phyloP scores from a whole-genome alignment of 2,888 invertebrate genomes.

The Lasioglossum vierecki region DNA sequence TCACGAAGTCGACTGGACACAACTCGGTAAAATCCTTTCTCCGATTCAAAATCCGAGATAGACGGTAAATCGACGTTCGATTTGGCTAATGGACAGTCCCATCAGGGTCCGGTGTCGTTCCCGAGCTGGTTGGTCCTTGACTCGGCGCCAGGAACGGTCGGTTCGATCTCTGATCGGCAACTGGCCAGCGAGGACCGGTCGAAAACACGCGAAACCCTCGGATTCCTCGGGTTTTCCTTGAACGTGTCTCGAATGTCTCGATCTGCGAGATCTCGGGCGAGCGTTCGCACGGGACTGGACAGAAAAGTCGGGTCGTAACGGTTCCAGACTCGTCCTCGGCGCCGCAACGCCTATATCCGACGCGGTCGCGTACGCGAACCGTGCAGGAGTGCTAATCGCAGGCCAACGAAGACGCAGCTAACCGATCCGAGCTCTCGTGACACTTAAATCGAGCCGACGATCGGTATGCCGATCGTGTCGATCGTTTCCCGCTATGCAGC shows the following conservation, averaged over 20 bases:
- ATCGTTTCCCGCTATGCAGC: slow-evolving; percentile 51
- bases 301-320: slow-evolving; percentile 78
- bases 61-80: not conserved
- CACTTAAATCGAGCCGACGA: slow-evolving; percentile 65
- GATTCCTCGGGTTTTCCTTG: slow-evolving; percentile 32
- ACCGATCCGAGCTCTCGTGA: slow-evolving; percentile 48
- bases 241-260: not conserved
- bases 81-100: not conserved
- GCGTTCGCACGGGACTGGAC: slow-evolving; percentile 78
- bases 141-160: not conserved
- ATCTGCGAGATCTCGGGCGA: slow-evolving; percentile 68
- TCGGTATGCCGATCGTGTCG: slow-evolving; percentile 65
- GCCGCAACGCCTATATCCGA: slow-evolving; percentile 61
- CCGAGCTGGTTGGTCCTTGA: not conserved
- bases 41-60: not conserved
- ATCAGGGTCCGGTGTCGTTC: not conserved
- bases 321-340: slow-evolving; percentile 77
- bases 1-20: not conserved
- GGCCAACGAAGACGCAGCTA: slow-evolving; percentile 42
- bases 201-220: slow-evolving; percentile 7
- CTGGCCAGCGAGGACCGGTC: slow-evolving; percentile 10
- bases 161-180: slow-evolving; percentile 5
- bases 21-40: not conserved
- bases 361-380: slow-evolving; percentile 59
- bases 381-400: slow-evolving; percentile 60